phyloP scores from a whole-genome alignment of 2,888 invertebrate species.

The Sminthurinus aureus region DNA sequence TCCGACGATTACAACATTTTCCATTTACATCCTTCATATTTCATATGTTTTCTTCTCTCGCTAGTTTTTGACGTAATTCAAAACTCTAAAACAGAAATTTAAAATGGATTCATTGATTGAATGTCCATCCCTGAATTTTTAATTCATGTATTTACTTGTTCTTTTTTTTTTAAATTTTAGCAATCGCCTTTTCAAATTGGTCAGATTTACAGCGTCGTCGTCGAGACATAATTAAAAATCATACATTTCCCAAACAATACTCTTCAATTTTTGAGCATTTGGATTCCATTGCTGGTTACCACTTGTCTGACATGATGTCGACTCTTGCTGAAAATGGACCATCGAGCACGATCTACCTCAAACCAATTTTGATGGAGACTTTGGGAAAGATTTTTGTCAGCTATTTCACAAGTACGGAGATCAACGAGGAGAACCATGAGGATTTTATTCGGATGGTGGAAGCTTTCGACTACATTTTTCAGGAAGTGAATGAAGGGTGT shows the following conservation, averaged over 20 bases:
- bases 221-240: constrained; percentile 60
- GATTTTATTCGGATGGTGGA: constrained; percentile 74
- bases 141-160: too few relatives aligned
- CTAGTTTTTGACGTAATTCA: background rate
- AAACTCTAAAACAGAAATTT: too few relatives aligned
- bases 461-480: constrained; percentile 84
- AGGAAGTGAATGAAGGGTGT: constrained; percentile 89
- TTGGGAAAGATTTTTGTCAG: constrained; percentile 85
- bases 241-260: constrained; percentile 59
- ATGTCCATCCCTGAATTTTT: too few relatives aligned
- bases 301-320: constrained; percentile 55
- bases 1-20: too few relatives aligned
- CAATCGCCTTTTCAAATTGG: constrained; percentile 63
- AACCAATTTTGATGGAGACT: constrained; percentile 72
- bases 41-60: background rate
- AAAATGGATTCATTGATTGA: too few relatives aligned
- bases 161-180: constrained; percentile 53
- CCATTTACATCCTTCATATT: background rate
- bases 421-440: constrained; percentile 72
- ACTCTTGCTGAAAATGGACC: constrained; percentile 35
- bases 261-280: constrained; percentile 58
- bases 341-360: constrained; percentile 53
- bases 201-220: constrained; percentile 61
- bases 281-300: constrained; percentile 56
- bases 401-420: constrained; percentile 83